Percentiles rank a stretch among this genome's conserved stretches.
Evolutionary conservation across 2,113 vertebrate genomes (phyloP).

Genomic region (Alethe diademata): DNA sequence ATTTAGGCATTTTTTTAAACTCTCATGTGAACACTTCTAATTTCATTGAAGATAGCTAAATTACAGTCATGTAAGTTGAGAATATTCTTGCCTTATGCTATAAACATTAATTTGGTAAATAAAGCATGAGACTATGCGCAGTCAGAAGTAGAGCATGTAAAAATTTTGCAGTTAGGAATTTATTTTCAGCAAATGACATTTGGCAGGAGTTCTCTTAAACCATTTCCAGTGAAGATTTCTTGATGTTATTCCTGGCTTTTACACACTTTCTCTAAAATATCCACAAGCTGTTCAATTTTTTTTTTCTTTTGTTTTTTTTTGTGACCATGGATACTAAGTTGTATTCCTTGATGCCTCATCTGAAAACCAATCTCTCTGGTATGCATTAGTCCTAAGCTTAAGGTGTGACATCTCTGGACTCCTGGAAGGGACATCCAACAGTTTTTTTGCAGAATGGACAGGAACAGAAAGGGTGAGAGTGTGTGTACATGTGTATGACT

Average conservation of each 20-base stretch:
- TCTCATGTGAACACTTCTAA: not conserved
- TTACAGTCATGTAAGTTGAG: not conserved
- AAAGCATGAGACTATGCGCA: not conserved
- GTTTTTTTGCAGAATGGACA: not conserved
- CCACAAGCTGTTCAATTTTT: accelerated
- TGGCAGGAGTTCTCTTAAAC: not conserved
- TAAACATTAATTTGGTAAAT: not conserved
- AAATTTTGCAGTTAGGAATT: not conserved
- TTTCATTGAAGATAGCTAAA: not conserved
- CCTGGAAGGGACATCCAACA: not conserved
- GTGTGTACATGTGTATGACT: accelerated
- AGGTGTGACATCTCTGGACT: not conserved
- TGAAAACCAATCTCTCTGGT: not conserved
- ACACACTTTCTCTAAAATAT: not conserved
- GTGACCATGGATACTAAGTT: not conserved
- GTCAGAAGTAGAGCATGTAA: not conserved
- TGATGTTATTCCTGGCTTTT: not conserved
- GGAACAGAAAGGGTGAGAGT: not conserved
- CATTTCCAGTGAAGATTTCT: not conserved
- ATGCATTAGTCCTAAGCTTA: not conserved
- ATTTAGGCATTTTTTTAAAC: not conserved
- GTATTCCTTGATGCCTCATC: not conserved
- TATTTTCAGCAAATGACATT: not conserved
- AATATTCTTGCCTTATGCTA: not conserved
- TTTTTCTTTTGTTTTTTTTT: too few relatives aligned